Base-by-base conservation (phyloP, 2,797 vertebrate species). In the Syngnathus rostellatus region DNA sequence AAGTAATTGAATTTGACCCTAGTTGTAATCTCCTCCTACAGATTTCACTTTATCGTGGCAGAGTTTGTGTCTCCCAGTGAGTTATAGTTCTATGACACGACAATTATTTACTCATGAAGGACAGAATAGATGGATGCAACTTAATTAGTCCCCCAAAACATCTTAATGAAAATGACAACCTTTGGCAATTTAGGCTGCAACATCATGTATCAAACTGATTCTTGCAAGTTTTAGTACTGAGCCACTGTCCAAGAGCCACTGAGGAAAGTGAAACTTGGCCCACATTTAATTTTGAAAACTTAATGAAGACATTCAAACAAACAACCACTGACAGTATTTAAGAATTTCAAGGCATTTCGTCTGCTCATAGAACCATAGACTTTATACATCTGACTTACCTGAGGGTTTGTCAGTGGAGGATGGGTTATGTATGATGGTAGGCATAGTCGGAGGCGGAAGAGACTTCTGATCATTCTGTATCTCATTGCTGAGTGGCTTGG, bases 381-480 rank as follows among this genome's bases (percentile, higher is more conserved):
- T 63, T 25, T 25, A 5, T 7, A 31, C 41, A 6, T 40, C 31
- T 5, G 69, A 93, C 94, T 94, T 87, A 99, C 97, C 97, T 37
- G 96, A 96, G 0, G 95, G 94, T 74, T 94, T 97, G 85, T 97
- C 91, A 2, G 95, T 97, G 70, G 94, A 94, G 53, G 91, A 94
- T 0, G 94, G 93, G 72, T 92, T 92, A 72, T 95, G 94, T 40
- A 94, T 97, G 69, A 94, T 93, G 12, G 90, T 75, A 37, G 95
- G 94, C 94, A 98, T 97, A 1, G 95, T 98, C 59, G 95, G 93
- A 72, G 94, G 84, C 3, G 92, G 92, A 8, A 92, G 84, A 72
- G 92, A 90, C 83, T 99, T 98, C 65, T 93, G 97, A 78, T 99
- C 97, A 9, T 94, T 96, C 81, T 98, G 97, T 81, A 98, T 98